Conservation (phyloP, 2,113 vertebrate genomes). For the Hoplias malabaricus region DNA sequence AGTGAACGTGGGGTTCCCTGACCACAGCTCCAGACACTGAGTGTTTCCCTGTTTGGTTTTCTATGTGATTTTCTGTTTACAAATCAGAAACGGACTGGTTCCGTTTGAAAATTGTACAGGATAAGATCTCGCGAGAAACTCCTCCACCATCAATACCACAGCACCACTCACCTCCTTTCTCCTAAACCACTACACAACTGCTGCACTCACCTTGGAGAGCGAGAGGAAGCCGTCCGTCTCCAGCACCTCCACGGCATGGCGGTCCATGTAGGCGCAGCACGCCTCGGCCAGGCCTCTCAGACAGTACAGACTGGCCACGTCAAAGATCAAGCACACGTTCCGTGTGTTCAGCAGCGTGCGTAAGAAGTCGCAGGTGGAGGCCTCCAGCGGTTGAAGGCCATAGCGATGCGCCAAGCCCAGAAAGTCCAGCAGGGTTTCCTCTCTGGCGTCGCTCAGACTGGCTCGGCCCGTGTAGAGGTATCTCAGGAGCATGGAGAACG, state of each 20-base stretch:
- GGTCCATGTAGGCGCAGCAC: slow-evolving; percentile 95
- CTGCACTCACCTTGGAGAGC: slow-evolving; percentile 88
- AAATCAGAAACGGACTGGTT: no score
- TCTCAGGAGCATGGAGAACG: slow-evolving; percentile 92
- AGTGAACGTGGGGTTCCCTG: no score
- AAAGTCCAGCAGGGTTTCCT: slow-evolving; percentile 95
- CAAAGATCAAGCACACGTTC: slow-evolving; percentile 96
- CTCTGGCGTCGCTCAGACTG: slow-evolving; percentile 88
- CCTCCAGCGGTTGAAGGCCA: slow-evolving; percentile 92
- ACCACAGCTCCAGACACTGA: no score
- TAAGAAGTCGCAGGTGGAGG: slow-evolving; percentile 94
- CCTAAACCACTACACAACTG: neutral
- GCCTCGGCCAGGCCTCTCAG: slow-evolving; percentile 85
- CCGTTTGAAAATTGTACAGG: no score
- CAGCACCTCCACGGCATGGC: slow-evolving; percentile 90
- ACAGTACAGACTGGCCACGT: slow-evolving; percentile 94
- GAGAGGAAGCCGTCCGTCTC: slow-evolving; percentile 90
- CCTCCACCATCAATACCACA: no score
- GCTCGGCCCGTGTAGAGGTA: slow-evolving; percentile 97
- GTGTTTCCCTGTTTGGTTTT: no score
- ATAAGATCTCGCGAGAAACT: no score
- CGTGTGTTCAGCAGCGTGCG: slow-evolving; percentile 92
- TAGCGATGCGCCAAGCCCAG: slow-evolving; percentile 95
- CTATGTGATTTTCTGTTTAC: no score
- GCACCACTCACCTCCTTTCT: neutral